Conservation (phyloP, 2,888 invertebrate genomes). For the Celastrina argiolus region DNA sequence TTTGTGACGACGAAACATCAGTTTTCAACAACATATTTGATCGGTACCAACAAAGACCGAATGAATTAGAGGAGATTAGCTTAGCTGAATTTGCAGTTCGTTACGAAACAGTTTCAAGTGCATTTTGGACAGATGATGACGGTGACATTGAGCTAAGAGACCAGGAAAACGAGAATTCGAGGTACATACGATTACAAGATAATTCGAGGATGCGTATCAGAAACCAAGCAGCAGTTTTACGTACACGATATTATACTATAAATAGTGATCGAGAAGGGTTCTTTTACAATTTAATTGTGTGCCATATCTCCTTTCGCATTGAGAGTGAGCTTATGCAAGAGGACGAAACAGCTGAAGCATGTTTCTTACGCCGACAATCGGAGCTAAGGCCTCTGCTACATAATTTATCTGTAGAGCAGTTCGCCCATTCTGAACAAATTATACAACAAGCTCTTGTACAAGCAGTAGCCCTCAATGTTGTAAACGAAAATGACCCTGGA, state of each 20-base stretch:
- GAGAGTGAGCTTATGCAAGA: not conserved
- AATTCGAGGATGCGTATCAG: not conserved
- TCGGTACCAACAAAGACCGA: slow-evolving; percentile 8
- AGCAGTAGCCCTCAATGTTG: not conserved
- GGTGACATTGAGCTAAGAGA: not conserved
- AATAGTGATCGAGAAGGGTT: not conserved
- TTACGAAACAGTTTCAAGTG: not conserved
- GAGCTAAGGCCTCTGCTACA: too few relatives aligned
- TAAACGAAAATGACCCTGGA: too few relatives aligned
- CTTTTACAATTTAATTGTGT: not conserved
- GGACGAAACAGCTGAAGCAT: slow-evolving; percentile 25
- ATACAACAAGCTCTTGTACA: not conserved
- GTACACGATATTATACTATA: not conserved
- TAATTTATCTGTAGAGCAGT: too few relatives aligned
- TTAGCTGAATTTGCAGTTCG: slow-evolving; percentile 18
- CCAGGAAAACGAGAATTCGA: not conserved
- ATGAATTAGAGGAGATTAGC: not conserved
- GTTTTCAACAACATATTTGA: slow-evolving; percentile 22
- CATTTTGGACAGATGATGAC: not conserved
- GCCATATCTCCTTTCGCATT: not conserved
- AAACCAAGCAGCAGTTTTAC: not conserved
- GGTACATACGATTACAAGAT: not conserved
- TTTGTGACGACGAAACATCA: not conserved
- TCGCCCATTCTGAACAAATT: too few relatives aligned
- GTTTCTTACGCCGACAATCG: too few relatives aligned